Percentiles rank a stretch among this genome's conserved stretches.
phyloP scores from a whole-genome alignment of 2,797 vertebrate species.

The Cyclura pinguis region DNA sequence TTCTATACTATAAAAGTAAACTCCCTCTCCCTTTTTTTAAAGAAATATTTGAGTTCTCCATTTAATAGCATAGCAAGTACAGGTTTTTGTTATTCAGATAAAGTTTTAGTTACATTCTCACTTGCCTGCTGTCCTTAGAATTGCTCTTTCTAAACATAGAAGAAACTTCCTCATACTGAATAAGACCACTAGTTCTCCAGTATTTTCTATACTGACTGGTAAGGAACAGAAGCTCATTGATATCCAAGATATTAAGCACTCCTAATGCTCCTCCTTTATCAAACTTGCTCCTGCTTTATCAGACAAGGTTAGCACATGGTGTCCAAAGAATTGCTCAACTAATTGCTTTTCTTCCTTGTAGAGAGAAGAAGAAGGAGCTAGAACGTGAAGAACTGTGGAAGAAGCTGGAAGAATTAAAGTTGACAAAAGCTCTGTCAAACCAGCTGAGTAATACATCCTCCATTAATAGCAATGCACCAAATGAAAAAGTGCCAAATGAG shows the following conservation, averaged over 20 bases:
- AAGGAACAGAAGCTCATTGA: background rate
- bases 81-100: background rate
- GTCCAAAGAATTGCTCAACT: background rate
- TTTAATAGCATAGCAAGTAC: background rate
- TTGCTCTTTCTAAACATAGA: background rate
- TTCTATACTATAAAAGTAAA: background rate
- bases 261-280: background rate
- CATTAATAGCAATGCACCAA: conserved; percentile 80
- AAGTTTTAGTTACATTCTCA: background rate
- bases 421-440: conserved; percentile 81
- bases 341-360: conserved; percentile 68
- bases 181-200: background rate
- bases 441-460: conserved; percentile 88
- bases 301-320: background rate
- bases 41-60: background rate
- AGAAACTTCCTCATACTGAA: background rate
- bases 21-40: background rate
- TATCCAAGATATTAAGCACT: background rate
- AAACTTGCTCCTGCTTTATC: background rate
- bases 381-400: conserved; percentile 97
- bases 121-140: background rate
- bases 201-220: background rate
- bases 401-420: conserved; percentile 90
- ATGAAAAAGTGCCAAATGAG: conserved; percentile 84
- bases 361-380: conserved; percentile 97